A percentile compares a stretch with the other conserved stretches of the same genome.
phyloP scores from a whole-genome alignment of 1,140 invertebrate species.

The Drosophila varians region DNA sequence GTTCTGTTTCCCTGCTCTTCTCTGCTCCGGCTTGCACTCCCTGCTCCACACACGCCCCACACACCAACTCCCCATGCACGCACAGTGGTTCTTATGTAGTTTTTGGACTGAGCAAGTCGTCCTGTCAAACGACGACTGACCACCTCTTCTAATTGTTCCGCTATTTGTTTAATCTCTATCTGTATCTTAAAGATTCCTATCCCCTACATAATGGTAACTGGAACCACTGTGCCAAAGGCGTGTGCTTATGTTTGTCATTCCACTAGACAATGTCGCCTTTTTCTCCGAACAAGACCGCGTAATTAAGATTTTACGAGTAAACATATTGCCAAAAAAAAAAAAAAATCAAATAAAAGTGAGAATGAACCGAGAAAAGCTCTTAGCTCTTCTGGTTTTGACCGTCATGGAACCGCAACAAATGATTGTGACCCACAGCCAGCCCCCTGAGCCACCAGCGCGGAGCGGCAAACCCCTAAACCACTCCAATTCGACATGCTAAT shows the following conservation, averaged over 20 bases:
- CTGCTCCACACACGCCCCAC: not conserved
- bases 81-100: too few species aligned
- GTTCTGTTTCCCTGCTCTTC: not conserved
- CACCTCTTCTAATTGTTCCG: too few species aligned
- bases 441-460: not conserved
- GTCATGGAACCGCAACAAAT: constrained; percentile 49
- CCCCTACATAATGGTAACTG: too few species aligned
- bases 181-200: not conserved
- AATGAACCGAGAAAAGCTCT: constrained; percentile 32
- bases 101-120: too few species aligned
- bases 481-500: constrained; percentile 69
- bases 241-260: constrained; percentile 34
- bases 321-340: constrained; percentile 32
- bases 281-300: constrained; percentile 33
- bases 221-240: constrained; percentile 29
- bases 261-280: not conserved
- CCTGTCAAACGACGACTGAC: too few species aligned
- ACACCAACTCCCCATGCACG: constrained; percentile 17
- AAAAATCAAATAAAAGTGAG: constrained; percentile 29
- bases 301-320: constrained; percentile 51
- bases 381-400: constrained; percentile 37
- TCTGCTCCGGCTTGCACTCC: constrained; percentile 31
- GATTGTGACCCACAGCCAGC: constrained; percentile 55
- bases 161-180: not conserved
- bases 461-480: constrained; percentile 12